These are phyloP conservation scores for Pogonocichla stellata DNA, from an alignment of 2,113 vertebrate species.

Conservation along the genomic window DNA sequence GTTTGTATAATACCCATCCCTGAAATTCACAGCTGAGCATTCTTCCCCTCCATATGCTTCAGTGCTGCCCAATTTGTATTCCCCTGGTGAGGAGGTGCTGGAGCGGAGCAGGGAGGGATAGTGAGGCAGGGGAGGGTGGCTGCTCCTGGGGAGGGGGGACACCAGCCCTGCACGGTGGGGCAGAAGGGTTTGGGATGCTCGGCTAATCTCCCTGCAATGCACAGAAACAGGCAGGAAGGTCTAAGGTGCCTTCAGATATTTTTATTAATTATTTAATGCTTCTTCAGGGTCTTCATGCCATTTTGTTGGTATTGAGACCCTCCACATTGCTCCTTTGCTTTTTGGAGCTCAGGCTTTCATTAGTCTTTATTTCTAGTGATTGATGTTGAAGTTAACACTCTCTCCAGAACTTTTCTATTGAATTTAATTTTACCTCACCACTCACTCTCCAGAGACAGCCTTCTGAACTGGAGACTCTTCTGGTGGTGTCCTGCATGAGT, in stretches of 20 bases:
- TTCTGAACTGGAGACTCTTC: neutral
- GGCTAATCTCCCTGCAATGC: neutral
- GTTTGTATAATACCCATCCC: constrained; percentile 5
- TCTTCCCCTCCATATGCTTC: constrained; percentile 32
- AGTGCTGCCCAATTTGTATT: constrained; percentile 38
- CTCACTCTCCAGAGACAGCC: neutral
- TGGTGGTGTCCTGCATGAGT: neutral
- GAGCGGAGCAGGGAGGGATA: neutral
- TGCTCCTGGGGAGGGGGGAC: neutral
- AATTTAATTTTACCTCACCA: neutral
- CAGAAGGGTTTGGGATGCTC: neutral
- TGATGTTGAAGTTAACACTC: neutral
- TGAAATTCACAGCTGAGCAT: constrained; percentile 37
- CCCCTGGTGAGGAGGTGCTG: neutral
- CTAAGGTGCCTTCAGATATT: neutral
- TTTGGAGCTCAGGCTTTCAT: neutral
- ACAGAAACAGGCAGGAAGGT: neutral
- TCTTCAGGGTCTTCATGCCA: accelerated
- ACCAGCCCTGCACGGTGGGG: neutral
- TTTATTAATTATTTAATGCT: neutral
- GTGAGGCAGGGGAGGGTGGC: neutral
- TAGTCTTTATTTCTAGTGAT: neutral
- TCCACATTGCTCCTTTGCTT: neutral
- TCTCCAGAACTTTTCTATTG: neutral
- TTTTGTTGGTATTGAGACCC: neutral